These are phyloP conservation scores for Tychaedon coryphoeus DNA, from an alignment of 2,113 vertebrate genomes.

Conservation along the genomic window DNA sequence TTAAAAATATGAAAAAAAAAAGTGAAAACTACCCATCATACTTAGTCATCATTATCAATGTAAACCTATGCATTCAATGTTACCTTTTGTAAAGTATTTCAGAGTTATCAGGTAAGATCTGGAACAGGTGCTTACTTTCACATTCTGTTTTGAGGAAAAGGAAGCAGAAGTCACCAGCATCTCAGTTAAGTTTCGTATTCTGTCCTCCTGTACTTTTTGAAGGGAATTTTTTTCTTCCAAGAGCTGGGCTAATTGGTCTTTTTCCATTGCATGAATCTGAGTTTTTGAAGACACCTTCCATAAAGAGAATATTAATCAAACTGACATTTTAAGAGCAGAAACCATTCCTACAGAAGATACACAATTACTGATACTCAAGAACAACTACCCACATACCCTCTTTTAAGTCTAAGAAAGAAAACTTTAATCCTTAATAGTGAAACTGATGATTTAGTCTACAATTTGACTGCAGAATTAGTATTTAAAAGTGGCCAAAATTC, in stretches of 20 bases:
- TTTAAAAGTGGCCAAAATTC: not conserved
- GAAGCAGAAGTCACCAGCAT: conserved; percentile 87
- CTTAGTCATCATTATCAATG: not conserved
- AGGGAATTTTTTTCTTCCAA: conserved; percentile 91
- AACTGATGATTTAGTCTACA: not conserved
- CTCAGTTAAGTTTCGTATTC: conserved; percentile 86
- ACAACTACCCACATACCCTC: not conserved
- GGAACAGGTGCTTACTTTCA: conserved; percentile 73
- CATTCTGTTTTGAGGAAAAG: conserved; percentile 55
- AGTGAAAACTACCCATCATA: not conserved
- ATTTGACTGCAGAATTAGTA: not conserved
- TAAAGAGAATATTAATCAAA: not conserved
- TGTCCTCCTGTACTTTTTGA: conserved; percentile 86
- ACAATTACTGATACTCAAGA: not conserved
- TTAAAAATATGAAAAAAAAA: not conserved
- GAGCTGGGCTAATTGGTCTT: conserved; percentile 84
- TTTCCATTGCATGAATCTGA: conserved; percentile 86
- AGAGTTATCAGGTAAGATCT: not conserved
- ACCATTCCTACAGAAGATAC: not conserved
- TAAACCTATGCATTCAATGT: not conserved
- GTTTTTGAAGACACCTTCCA: conserved; percentile 85
- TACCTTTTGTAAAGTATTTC: not conserved
- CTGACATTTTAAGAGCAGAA: not conserved
- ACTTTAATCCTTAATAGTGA: not conserved
- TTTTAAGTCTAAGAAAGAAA: not conserved